Base-by-base conservation (phyloP, 2,888 invertebrate species). In the Cheilosia scutellata region DNA sequence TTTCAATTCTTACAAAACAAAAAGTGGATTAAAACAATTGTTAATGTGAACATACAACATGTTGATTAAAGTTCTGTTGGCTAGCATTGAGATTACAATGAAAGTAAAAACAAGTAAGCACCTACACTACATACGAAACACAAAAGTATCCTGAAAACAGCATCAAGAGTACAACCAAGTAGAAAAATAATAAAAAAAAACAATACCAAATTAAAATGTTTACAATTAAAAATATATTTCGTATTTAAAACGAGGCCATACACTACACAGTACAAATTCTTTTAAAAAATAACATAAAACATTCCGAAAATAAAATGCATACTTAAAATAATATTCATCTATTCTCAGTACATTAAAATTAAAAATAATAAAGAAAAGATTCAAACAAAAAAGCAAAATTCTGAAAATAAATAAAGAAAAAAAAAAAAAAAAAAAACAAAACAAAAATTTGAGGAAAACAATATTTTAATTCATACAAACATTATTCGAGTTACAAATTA, bases 61-160 rank as follows among this genome's bases (percentile, higher is more conserved):
- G 33, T 33, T 9, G 9, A 33, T 7, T 33, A 9, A 1, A 2
- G 4, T 37, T 37, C 1, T 37, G 37, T 11, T 11, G 0, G 33
- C 9, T 2, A 9, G 9, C 33, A 31, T 3, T 31, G 33, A 7
- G 4, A 11, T 37, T 4, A 1, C 16, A 53, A 71, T n/a, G 80
- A 84, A 58, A 70, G 87, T 82, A 89, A 89, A 88, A 9, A 2
- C 13, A 27, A 13, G 13, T 11, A 4, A 88, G 0, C 11, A 3
- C 11, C 37, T 37, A 11, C 3, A 4, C 37, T 11, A 11, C 37
- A 37, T 11, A 87, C 87, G 87, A 90, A 89, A 89, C 89, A 72
- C 79, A 70, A 88, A 88, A 84, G 87, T 88, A 89, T 88, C 87
- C 89, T 89, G 88, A 88, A 88, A 89, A 89, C 87, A 87, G 62